Base-by-base conservation (phyloP, 2,113 vertebrate species). In the Corythoichthys intestinalis region DNA sequence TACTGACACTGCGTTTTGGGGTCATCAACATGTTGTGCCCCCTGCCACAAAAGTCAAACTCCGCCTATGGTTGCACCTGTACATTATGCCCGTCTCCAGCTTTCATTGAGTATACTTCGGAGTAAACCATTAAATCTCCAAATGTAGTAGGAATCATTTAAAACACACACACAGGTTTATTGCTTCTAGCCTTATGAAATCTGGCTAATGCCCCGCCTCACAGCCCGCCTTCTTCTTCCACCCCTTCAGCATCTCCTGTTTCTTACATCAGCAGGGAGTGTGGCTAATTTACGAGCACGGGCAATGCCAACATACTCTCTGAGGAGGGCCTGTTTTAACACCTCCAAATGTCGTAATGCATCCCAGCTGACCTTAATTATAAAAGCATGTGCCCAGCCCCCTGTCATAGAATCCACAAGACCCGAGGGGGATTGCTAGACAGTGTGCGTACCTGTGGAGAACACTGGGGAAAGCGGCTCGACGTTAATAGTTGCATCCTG, bases 361-460 rank as follows among this genome's bases (percentile, higher is more conserved):
- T 93, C 92, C 92, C 92, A 91, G 89, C 88, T 93, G 92, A 93
- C 91, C 90, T 91, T 93, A 91, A 92, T 93, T 92, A 92, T 91
- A 92, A 92, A 91, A 91, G 88, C 88, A 91, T 89, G 89, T 81
- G 85, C 85, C 78, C 87, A 79, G 70, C 70, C 65, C 63, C 74
- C 58, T 54, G 35, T 56, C 57, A 11, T 77, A 71, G 75, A 78
- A 81, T 61, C 69, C 76, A 71, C 83, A 83, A 83, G 35, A 58
- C 35, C 53, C 53, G 4, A 56, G 53, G 53, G 56, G 65, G 85
- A 80, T 82, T 85, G 85, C 82, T 85, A 88, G 88, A 72, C 76
- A 76, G 70, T 66, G 70, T 44, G 82, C 80, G 79, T 91, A 92
- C 90, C 91, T 91, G 88, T 85, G 66, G 86, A 87, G 84, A 87